Conservation (phyloP, 2,113 vertebrate species). For the Herpetotheres cachinnans region DNA sequence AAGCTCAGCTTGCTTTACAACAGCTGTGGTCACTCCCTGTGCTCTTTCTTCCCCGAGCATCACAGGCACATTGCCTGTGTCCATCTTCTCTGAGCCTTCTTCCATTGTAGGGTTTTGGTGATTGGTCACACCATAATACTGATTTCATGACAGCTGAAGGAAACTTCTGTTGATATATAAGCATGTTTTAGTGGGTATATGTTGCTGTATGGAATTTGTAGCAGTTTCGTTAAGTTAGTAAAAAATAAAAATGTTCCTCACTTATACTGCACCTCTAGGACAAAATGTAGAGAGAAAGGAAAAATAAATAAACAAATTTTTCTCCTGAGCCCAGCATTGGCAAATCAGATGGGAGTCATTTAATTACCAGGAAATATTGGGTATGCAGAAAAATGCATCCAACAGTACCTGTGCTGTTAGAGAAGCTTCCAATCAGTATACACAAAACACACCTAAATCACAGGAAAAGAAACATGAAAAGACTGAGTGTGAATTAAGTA, state of each 20-base stretch:
- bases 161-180: neutral
- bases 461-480: neutral
- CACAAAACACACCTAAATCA: neutral
- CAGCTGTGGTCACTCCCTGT: neutral
- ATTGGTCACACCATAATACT: neutral
- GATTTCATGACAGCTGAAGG: neutral
- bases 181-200: neutral
- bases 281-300: neutral
- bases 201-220: neutral
- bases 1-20: neutral
- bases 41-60: neutral
- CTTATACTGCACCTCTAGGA: neutral
- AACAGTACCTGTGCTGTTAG: neutral
- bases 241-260: neutral
- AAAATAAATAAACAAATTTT: neutral
- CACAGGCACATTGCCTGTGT: neutral
- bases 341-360: neutral
- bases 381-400: neutral
- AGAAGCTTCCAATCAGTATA: neutral
- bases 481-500: neutral
- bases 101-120: neutral
- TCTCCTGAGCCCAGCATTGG: neutral
- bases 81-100: neutral
- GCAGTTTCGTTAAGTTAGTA: neutral
- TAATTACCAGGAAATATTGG: neutral